Evolutionary conservation across 23 tunicate genomes (phyloP), one percentile per base, ranked within the genome.

Genomic region (Ascidia mentula): DNA sequence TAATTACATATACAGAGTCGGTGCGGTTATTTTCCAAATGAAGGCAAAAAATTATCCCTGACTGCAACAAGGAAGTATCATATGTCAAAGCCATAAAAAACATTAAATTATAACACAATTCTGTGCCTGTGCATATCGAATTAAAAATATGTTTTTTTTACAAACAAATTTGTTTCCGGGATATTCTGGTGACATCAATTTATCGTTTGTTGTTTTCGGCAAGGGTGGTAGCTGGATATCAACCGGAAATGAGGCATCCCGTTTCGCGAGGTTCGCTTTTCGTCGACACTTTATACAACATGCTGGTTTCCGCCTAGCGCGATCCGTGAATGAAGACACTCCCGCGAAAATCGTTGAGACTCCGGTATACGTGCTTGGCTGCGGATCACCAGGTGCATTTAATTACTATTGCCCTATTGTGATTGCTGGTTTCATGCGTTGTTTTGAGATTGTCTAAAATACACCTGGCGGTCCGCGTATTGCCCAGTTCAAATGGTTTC

Each of bases 191-290:
- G n/a, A n/a, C n/a, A n/a, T n/a, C n/a, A n/a, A n/a, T n/a, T n/a
- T n/a, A n/a, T n/a, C n/a, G n/a, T n/a, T n/a, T n/a, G n/a, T n/a
- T n/a, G n/a, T n/a, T n/a, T n/a, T n/a, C n/a, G n/a, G n/a, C n/a
- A n/a, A 91, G 97, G 97, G 97, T n/a, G 97, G 97, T 7, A 92
- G 97, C 37, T 92, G 97, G 97, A 79, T 82, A 13, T 75, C 97
- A 13, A 92, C 88, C 32, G 97, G 97, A 35, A 84, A 59, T 46
- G 88, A 79, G 34, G 92, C 97, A 32, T 82, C 92, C 6, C 81
- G 85, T 18, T 92, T 80, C 69, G 88, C 92, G 0, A 46, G 97
- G 37, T 92, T 53, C 71, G 84, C 88, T 6, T 92, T 92, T 60
- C 85, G 97, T 1, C 72, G 97, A 17, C 97, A 92, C 40, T 92